A percentile compares a stretch with the other conserved stretches of the same genome.
phyloP scores from a whole-genome alignment of 2,797 vertebrate genomes.

The Sarcoramphus papa region DNA sequence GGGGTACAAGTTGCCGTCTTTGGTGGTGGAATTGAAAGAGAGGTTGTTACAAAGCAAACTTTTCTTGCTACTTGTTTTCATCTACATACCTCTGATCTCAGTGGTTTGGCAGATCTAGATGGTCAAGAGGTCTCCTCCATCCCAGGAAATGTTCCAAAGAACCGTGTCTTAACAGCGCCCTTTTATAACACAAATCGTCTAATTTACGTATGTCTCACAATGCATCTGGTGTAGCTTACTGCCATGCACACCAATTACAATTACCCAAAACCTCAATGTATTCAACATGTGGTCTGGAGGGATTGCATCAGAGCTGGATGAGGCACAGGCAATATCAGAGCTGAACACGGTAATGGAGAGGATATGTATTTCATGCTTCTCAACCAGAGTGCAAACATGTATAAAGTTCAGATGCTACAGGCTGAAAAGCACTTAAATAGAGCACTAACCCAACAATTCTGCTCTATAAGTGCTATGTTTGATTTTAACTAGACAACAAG shows the following conservation, averaged over 20 bases:
- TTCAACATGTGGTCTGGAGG: neutral
- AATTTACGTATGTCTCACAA: neutral
- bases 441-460: neutral
- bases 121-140: neutral
- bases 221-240: neutral
- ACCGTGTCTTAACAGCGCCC: accelerated
- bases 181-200: neutral
- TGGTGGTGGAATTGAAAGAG: neutral
- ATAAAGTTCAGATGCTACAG: neutral
- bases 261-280: neutral
- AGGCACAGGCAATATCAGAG: neutral
- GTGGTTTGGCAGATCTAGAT: neutral
- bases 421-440: neutral
- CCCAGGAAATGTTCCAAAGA: neutral
- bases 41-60: neutral
- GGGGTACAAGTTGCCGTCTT: accelerated
- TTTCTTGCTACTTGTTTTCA: neutral
- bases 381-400: neutral
- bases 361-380: neutral
- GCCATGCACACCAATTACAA: neutral
- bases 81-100: neutral
- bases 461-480: neutral
- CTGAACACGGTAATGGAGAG: neutral
- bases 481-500: neutral
- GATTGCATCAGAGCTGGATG: neutral